These are phyloP conservation scores for Botia almorhae DNA, from an alignment of 2,797 vertebrate genomes.

Conservation along the genomic window DNA sequence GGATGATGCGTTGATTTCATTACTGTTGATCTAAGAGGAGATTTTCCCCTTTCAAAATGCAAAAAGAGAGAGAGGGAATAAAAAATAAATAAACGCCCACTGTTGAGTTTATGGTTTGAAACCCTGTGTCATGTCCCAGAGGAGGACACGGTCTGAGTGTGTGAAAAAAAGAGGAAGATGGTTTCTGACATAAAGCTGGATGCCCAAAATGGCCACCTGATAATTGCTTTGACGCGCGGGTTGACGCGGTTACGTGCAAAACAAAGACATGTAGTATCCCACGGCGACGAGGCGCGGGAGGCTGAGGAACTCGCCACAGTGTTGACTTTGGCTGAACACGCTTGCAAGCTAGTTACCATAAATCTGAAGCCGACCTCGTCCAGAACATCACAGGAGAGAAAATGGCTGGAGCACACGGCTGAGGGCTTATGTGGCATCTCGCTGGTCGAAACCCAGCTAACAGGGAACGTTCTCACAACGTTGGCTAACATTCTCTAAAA, in stretches of 20 bases:
- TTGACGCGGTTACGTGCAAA: slow-evolving; percentile 72
- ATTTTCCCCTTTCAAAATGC: slow-evolving; percentile 60
- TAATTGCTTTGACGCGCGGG: slow-evolving; percentile 63
- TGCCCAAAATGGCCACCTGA: slow-evolving; percentile 64
- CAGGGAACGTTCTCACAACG: no score
- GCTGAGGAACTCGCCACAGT: slow-evolving; percentile 65
- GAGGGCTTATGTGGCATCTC: slow-evolving; percentile 36
- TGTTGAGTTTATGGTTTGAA: slow-evolving; percentile 67
- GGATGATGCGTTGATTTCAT: slow-evolving; percentile 63
- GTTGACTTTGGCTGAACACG: slow-evolving; percentile 73
- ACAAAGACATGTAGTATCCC: slow-evolving; percentile 69
- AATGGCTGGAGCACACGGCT: slow-evolving; percentile 47
- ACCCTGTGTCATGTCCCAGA: slow-evolving; percentile 63
- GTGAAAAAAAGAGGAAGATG: slow-evolving; percentile 49
- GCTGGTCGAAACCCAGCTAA: slow-evolving; percentile 7
- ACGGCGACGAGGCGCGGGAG: slow-evolving; percentile 55
- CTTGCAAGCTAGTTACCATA: slow-evolving; percentile 60
- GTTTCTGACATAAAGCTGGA: slow-evolving; percentile 53
- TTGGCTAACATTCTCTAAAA: no score
- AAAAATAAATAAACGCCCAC: slow-evolving; percentile 56
- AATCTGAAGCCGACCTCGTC: slow-evolving; percentile 72
- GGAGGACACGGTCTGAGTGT: slow-evolving; percentile 39
- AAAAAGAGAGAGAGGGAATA: slow-evolving; percentile 56
- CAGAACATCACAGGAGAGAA: slow-evolving; percentile 50
- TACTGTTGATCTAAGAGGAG: slow-evolving; percentile 55